A percentile compares a stretch with the other conserved stretches of the same genome.
Conservation (phyloP, 2,113 vertebrate species). For the Pelodiscus sinensis region DNA sequence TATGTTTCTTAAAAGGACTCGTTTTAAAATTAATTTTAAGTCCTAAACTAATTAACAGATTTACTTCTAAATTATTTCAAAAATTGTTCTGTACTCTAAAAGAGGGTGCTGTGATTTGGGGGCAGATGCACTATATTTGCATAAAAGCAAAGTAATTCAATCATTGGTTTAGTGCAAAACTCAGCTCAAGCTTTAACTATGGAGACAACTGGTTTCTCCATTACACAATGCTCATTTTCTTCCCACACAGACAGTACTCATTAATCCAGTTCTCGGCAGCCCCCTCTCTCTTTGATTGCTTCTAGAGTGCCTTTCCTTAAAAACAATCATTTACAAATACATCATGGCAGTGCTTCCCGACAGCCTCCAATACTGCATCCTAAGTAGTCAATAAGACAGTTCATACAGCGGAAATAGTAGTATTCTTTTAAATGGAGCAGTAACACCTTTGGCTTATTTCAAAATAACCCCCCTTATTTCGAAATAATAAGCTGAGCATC, state of each 20-base stretch:
- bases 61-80: background rate
- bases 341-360: background rate
- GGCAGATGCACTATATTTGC: background rate
- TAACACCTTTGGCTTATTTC: background rate
- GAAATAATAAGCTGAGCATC: no score
- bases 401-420: background rate
- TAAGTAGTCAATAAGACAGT: constrained; percentile 1
- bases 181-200: background rate
- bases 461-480: no score
- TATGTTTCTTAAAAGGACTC: background rate
- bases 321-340: background rate
- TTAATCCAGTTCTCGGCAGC: constrained; percentile 12
- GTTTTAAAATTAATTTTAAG: background rate
- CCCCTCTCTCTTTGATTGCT: background rate
- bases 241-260: background rate
- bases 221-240: background rate
- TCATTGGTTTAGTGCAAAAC: background rate
- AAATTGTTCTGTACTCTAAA: background rate
- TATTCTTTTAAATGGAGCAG: constrained; percentile 10
- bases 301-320: constrained; percentile 4
- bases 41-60: background rate
- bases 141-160: background rate
- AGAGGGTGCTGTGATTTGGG: background rate
- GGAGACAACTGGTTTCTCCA: background rate
- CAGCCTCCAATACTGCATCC: background rate